phyloP scores from a whole-genome alignment of 2,113 vertebrate genomes.

The Diadophis punctatus region DNA sequence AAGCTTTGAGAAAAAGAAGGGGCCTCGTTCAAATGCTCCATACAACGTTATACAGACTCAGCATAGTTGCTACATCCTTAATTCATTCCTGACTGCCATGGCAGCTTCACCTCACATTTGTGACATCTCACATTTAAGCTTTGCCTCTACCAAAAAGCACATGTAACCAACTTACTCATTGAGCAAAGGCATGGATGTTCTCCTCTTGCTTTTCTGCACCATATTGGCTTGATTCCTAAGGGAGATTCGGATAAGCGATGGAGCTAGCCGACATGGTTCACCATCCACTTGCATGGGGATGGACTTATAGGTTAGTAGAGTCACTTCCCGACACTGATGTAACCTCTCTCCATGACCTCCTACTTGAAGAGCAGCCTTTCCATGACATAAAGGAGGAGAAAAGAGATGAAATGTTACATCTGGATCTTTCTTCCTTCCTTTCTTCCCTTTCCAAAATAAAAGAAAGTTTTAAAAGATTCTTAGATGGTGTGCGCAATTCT shows the following conservation, averaged over 20 bases:
- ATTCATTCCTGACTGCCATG: neutral
- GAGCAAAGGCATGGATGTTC: constrained; percentile 79
- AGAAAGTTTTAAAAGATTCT: neutral
- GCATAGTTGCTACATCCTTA: neutral
- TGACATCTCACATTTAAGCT: neutral
- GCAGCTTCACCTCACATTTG: neutral
- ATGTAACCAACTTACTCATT: constrained; percentile 75
- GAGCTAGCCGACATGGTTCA: constrained; percentile 75
- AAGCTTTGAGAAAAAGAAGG: neutral
- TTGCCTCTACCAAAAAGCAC: constrained; percentile 19
- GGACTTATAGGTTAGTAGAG: constrained; percentile 75
- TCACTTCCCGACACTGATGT: constrained; percentile 80
- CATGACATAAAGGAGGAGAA: neutral
- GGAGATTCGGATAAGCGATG: constrained; percentile 76
- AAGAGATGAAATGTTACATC: neutral
- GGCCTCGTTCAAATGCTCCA: neutral
- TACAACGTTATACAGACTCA: neutral
- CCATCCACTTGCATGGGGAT: constrained; percentile 84
- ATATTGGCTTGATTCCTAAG: constrained; percentile 81
- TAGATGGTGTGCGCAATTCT: neutral
- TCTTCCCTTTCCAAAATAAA: neutral
- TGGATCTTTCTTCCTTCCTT: neutral
- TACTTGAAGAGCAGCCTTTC: constrained; percentile 79
- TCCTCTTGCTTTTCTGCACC: constrained; percentile 83
- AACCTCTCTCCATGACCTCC: constrained; percentile 78